Evolutionary conservation across 2,797 vertebrate genomes (phyloP).

Genomic region (Chrysocyon brachyurus): DNA sequence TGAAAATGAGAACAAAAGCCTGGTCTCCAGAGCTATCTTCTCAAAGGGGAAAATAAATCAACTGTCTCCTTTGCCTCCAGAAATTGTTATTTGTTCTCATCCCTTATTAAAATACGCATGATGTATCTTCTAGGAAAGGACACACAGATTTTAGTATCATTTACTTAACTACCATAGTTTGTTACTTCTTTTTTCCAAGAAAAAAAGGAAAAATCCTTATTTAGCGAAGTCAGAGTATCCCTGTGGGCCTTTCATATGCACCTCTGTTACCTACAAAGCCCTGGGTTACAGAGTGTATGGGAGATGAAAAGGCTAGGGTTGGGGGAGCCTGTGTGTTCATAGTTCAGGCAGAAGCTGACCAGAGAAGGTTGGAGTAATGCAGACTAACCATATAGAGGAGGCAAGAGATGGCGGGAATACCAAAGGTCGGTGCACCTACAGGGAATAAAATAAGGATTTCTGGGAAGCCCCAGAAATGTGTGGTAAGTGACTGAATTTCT

Average conservation of each 20-base stretch:
- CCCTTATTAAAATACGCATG: constrained; percentile 60
- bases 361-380: neutral
- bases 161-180: constrained; percentile 33
- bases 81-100: constrained; percentile 33
- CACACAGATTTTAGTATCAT: constrained; percentile 32
- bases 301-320: neutral
- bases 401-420: neutral
- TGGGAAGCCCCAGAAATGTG: neutral
- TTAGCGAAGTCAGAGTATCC: neutral
- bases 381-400: neutral
- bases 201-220: neutral
- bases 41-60: constrained; percentile 50
- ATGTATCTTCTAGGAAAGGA: constrained; percentile 61
- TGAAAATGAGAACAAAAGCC: constrained; percentile 30
- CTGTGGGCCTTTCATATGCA: neutral
- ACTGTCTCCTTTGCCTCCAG: constrained; percentile 3
- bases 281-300: neutral
- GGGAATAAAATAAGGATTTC: neutral
- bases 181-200: constrained; percentile 11
- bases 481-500: neutral
- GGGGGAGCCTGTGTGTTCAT: neutral
- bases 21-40: neutral
- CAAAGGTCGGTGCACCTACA: neutral
- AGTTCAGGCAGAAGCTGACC: neutral
- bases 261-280: neutral